A percentile compares a stretch with the other conserved stretches of the same genome.
Conservation (phyloP, 2,888 invertebrate species). For the Ormyrus nitidulus region DNA sequence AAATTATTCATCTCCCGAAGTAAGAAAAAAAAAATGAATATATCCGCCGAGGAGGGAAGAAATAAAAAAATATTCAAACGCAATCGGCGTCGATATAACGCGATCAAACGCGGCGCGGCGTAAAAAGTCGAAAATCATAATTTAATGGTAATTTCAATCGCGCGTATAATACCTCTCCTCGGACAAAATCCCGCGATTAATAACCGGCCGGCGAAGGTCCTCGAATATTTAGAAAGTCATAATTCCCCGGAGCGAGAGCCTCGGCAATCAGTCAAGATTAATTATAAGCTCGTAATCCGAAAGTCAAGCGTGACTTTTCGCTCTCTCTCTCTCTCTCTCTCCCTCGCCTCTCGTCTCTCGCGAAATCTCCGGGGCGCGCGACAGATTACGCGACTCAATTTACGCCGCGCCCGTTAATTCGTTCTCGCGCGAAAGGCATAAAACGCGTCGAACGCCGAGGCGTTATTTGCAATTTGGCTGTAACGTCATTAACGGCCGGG, state of each 20-base stretch:
- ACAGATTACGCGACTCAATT: constrained; percentile 38
- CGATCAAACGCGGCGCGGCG: neutral
- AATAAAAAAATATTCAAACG: neutral
- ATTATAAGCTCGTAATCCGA: constrained; percentile 46
- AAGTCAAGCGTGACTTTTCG: constrained; percentile 36
- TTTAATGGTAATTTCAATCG: neutral
- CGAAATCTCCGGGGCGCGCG: constrained; percentile 1
- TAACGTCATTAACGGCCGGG: constrained; percentile 61
- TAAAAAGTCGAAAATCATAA: neutral
- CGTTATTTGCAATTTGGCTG: constrained; percentile 67
- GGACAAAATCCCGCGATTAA: neutral
- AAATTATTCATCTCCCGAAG: too few relatives aligned
- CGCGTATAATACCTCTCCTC: constrained; percentile 2
- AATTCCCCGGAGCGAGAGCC: constrained; percentile 7
- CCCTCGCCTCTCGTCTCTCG: neutral
- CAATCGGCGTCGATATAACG: neutral
- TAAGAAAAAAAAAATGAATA: too few relatives aligned
- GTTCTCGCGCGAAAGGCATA: constrained; percentile 16
- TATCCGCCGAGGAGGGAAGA: too few relatives aligned
- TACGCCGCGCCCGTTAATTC: constrained; percentile 31
- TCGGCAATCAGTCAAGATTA: constrained; percentile 44
- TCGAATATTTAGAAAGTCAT: constrained; percentile 44
- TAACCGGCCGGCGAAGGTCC: neutral
- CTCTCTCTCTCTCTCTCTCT: neutral
- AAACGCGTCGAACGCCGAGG: constrained; percentile 61